Base-by-base conservation (phyloP, 2,888 invertebrate species). In the Arge pagana region DNA sequence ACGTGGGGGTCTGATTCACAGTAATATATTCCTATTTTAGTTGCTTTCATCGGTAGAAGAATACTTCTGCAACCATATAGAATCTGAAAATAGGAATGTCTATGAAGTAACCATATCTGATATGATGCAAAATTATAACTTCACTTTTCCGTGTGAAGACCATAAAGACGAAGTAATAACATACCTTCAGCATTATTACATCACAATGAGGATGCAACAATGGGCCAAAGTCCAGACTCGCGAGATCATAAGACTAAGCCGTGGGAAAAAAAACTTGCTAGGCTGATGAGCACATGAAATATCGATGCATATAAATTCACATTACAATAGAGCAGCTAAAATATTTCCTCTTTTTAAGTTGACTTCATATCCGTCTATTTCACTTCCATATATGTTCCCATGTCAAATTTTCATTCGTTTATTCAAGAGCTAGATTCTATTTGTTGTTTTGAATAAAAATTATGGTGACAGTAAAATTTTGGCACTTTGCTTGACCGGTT, bases 191-290 rank as follows among this genome's bases (percentile, higher is more conserved):
- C 41, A 42, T n/a, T 42, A 42, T n/a, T 28, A 42, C 11, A 28
- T 28, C 3, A 28, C 28, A 4, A 42, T 42, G 41, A 15, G 41
- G 19, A 42, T 42, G 28, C 30, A 18, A n/a, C 41, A 42, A 30
- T 42, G 41, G 41, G 41, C 28, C 2, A 42, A 42, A 28, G n/a
- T 42, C 10, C 28, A 28, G 10, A 42, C 8, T 4, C 16, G 30
- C 3, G 30, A 42, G 10, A 30, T 16, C 19, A 4, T 28, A 10
- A 42, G 30, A 28, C n/a, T 8, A 13, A 40, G 24, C 24, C 11
- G 40, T 4, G 40, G 26, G 10, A 40, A 40, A 23, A 40, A 23
- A 23, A 40, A 13, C 36, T 16, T 7, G n/a, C n/a, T n/a, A n/a
- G n/a, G n/a, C n/a, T n/a, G n/a, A n/a, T n/a, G n/a, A n/a, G n/a